phyloP scores from a whole-genome alignment of 2,888 invertebrate genomes.

The Hesperia comma region DNA sequence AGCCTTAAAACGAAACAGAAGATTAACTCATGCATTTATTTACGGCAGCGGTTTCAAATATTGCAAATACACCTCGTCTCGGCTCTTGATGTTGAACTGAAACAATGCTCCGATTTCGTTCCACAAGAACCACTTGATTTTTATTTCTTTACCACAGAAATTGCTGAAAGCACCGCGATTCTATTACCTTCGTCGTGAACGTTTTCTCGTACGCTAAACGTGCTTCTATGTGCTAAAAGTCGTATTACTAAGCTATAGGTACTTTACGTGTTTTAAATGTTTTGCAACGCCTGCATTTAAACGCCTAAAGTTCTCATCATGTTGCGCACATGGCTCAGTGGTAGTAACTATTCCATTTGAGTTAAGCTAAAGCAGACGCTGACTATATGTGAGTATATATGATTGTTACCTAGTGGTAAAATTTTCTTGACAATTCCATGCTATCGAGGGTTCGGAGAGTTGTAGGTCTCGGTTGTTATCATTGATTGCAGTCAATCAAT shows the following conservation, averaged over 20 bases:
- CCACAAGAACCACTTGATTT: conserved; percentile 27
- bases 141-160: conserved; percentile 28
- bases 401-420: too few species aligned
- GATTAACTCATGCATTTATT: conserved; percentile 36
- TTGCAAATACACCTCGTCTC: conserved; percentile 28
- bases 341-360: too few species aligned
- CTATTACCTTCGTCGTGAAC: conserved; percentile 19
- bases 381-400: too few species aligned
- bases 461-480: too few species aligned
- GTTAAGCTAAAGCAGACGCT: too few species aligned
- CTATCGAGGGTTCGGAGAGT: too few species aligned
- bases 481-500: too few species aligned
- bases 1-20: conserved; percentile 28
- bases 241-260: background rate
- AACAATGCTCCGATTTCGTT: conserved; percentile 35
- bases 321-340: too few species aligned
- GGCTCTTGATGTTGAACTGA: conserved; percentile 26
- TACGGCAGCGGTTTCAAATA: conserved; percentile 27
- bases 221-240: conserved; percentile 9
- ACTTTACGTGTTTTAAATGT: background rate
- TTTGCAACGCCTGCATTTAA: too few species aligned
- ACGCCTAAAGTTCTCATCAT: too few species aligned
- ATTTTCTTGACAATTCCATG: too few species aligned
- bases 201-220: conserved; percentile 18
- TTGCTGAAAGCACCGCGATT: conserved; percentile 28